Conservation (phyloP, 2,888 invertebrate species). For the Meandrusa payeni region DNA sequence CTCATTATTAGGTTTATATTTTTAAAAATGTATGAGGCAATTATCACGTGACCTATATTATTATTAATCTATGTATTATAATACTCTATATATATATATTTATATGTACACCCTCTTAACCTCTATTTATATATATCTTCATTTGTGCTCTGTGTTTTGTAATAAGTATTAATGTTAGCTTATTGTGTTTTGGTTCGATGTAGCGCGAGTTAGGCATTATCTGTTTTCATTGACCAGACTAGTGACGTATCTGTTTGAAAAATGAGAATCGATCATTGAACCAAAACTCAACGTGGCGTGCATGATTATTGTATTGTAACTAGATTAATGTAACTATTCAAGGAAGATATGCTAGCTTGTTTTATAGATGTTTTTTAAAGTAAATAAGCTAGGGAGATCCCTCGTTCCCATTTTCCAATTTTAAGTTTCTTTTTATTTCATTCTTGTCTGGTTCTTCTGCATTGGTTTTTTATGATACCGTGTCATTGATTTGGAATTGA, state of each 20-base stretch:
- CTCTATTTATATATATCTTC: conserved; percentile 66
- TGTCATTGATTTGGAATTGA: conserved; percentile 31
- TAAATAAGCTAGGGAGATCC: conserved; percentile 63
- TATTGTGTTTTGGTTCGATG: conserved; percentile 79
- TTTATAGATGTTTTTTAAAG: conserved; percentile 72
- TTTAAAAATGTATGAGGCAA: conserved; percentile 77
- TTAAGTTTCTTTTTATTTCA: conserved; percentile 46
- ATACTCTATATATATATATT: conserved; percentile 47
- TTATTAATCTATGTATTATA: conserved; percentile 58
- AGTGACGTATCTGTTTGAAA: conserved; percentile 41
- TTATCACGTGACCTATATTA: conserved; percentile 77
- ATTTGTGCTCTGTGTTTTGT: conserved; percentile 79
- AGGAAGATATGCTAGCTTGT: conserved; percentile 72
- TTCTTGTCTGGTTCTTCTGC: conserved; percentile 41
- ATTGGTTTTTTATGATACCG: conserved; percentile 35
- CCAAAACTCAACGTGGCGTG: conserved; percentile 77
- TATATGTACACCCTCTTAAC: conserved; percentile 60
- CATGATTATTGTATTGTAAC: conserved; percentile 75
- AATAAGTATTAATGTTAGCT: conserved; percentile 76
- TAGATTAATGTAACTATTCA: conserved; percentile 69
- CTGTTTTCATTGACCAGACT: conserved; percentile 38
- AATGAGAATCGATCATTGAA: conserved; percentile 62
- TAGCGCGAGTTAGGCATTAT: conserved; percentile 44
- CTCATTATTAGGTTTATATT: conserved; percentile 79
- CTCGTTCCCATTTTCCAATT: conserved; percentile 63